These are phyloP conservation scores for Mamestra brassicae DNA, from an alignment of 2,888 invertebrate species.

Conservation along the genomic window DNA sequence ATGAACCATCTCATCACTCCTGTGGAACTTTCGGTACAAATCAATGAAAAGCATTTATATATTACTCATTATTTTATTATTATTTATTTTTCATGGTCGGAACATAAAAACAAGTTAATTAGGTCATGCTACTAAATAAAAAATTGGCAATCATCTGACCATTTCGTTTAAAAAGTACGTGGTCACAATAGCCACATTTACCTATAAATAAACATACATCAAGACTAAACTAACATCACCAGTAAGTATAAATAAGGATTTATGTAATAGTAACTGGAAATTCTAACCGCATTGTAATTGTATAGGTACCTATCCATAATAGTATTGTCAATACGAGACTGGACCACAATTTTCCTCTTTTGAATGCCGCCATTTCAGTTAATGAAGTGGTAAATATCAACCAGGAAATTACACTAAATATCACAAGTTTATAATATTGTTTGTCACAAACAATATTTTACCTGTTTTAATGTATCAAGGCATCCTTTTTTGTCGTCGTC, in stretches of 20 bases:
- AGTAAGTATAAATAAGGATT: constrained; percentile 33
- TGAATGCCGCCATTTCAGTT: neutral
- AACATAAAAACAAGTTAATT: neutral
- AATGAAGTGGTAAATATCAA: neutral
- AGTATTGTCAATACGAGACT: constrained; percentile 1
- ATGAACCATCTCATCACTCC: no score
- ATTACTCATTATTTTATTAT: no score
- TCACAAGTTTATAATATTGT: no score
- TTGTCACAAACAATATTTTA: no score
- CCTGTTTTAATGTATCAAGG: no score
- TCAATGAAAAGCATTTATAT: no score
- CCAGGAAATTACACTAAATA: neutral
- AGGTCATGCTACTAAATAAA: constrained; percentile 18
- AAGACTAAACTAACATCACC: constrained; percentile 4
- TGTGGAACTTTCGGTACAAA: no score
- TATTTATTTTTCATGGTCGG: no score
- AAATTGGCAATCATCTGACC: neutral
- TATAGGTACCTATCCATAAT: neutral
- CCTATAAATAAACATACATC: constrained; percentile 16
- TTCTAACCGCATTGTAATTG: constrained; percentile 37
- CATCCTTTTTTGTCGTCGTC: no score
- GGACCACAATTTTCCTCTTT: constrained; percentile 37
- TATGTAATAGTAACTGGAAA: constrained; percentile 47
- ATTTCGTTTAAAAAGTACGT: constrained; percentile 4
- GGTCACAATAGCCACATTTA: neutral